Base-by-base conservation (phyloP, 2,797 vertebrate species). In the Limosa lapponica region DNA sequence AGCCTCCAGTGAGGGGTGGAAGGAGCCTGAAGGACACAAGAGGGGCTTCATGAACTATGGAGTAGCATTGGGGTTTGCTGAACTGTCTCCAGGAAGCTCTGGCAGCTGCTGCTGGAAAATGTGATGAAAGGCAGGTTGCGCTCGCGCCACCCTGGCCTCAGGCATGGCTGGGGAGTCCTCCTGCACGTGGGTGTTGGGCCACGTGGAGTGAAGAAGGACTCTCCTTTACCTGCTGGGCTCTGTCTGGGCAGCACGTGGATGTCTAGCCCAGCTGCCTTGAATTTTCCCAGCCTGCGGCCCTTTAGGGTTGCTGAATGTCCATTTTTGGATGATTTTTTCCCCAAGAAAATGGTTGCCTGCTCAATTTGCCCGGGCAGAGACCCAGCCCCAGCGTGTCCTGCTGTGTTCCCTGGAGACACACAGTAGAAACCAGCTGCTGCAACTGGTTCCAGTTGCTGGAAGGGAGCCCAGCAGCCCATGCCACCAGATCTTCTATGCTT, bases 391-490 rank as follows among this genome's bases (percentile, higher is more conserved):
- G 48, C 12, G 1, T 59, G 13, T 37, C 32, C 77, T 64, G 65
- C 77, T 13, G 0, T 44, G 25, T 58, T 86, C 13, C 11, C 7
- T 10, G 10, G 11, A 19, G 16, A 0, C 20, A 0, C 20, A 37
- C 27, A 15, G 23, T 23, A 74, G 14, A 84, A 87, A 67, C 6
- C 77, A 64, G 32, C 39, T 37, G 52, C 54, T n/a, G 8, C 22
- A 69, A 16, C n/a, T 48, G 52, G 36, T 87, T 81, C 52, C 57
- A 55, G 13, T 16, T 6, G 4, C 39, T 62, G 48, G 30, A 37
- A 58, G 32, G 48, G 89, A 71, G 19, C 69, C 48, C 74, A 65
- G 48, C 27, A 82, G 51, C 32, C 49, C 28, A 3, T 11, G 11
- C 25, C 51, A 62, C 8, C 37, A 57, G 34, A 41, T n/a, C 24